Base-by-base conservation (phyloP, 1,140 invertebrate genomes). In the Pseudomyrmex flavicornis region DNA sequence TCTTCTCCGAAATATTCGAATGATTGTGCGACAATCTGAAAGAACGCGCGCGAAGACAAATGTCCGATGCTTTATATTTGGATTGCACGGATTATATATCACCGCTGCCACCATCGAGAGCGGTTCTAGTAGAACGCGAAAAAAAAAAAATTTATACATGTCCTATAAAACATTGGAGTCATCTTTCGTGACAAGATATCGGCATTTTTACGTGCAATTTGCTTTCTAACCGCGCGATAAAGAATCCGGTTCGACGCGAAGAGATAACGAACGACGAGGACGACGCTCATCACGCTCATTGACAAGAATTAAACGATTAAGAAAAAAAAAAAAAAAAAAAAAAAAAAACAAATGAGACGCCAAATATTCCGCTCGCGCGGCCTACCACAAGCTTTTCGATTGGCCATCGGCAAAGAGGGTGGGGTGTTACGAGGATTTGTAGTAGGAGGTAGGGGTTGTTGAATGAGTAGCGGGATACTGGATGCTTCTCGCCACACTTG, bases 361-460 rank as follows among this genome's bases (percentile, higher is more conserved):
- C 50, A 2, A 26, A 46, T 46, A 61, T 48, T 26, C 10, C 26
- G 48, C 17, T 61, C 17, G 26, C 22, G 46, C 50, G n/a, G 35
- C 44, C 74, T 68, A 75, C 46, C 7, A 17, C 35, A 62, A 86
- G 63, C 54, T 76, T 68, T 48, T 46, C 73, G 80, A 87, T 90
- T 90, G 90, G 87, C 44, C 75, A 54, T 54, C 10, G 20, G 50
- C 35, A 63, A 65, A 69, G 58, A 63, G 63, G 85, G 83, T 76
- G 87, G 79, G 84, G 83, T 83, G 75, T 88, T 80, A 83, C 3
- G 59, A 76, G 66, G 77, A 82, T 75, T 72, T 62, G 56, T 63
- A 58, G 76, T 63, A 74, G 72, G 48, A 59, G 89, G 92, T 92
- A 92, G 91, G 92, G 92, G 91, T 91, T 90, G 91, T 75, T 91